Percentiles rank a stretch among this genome's conserved stretches.
Conservation (phyloP, 2,797 vertebrate genomes). For the Parotocinclus haroldoi region DNA sequence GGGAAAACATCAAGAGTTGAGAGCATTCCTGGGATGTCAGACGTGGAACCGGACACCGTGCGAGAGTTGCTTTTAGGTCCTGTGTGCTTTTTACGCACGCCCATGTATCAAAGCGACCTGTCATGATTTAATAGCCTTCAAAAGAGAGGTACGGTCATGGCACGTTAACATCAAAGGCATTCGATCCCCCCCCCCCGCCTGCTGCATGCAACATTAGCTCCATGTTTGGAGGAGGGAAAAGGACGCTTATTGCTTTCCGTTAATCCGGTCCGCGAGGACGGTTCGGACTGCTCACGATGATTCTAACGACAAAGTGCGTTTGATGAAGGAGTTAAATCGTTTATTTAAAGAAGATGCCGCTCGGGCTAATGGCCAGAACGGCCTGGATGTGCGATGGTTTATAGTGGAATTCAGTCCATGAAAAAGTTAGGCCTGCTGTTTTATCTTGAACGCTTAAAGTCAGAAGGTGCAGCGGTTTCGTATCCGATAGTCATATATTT, state of each 20-base stretch:
- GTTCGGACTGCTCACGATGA: no score
- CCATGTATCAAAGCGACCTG: slow-evolving; percentile 17
- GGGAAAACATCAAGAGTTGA: neutral
- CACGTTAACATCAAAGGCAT: slow-evolving; percentile 8
- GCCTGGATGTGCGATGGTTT: neutral
- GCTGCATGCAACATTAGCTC: slow-evolving; percentile 16
- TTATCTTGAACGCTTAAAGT: slow-evolving; percentile 46
- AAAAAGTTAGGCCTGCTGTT: slow-evolving; percentile 48
- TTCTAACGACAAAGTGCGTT: no score
- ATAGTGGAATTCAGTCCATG: slow-evolving; percentile 30
- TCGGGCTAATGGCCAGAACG: neutral
- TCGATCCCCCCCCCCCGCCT: no score
- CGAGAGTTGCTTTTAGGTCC: slow-evolving; percentile 25
- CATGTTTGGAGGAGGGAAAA: slow-evolving; percentile 6
- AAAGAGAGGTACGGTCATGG: slow-evolving; percentile 28
- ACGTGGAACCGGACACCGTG: slow-evolving; percentile 15
- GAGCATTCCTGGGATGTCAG: slow-evolving; percentile 19
- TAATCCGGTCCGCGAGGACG: neutral
- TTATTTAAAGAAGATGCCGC: no score
- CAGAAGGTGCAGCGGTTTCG: slow-evolving; percentile 63
- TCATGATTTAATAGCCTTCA: slow-evolving; percentile 36
- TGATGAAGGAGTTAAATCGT: no score
- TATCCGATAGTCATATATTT: slow-evolving; percentile 82
- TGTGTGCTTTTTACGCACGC: slow-evolving; percentile 4
- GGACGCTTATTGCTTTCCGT: neutral